Percentiles rank a stretch among this genome's conserved stretches.
phyloP scores from a whole-genome alignment of 2,797 vertebrate genomes.

The Toxotes lorentzi region DNA sequence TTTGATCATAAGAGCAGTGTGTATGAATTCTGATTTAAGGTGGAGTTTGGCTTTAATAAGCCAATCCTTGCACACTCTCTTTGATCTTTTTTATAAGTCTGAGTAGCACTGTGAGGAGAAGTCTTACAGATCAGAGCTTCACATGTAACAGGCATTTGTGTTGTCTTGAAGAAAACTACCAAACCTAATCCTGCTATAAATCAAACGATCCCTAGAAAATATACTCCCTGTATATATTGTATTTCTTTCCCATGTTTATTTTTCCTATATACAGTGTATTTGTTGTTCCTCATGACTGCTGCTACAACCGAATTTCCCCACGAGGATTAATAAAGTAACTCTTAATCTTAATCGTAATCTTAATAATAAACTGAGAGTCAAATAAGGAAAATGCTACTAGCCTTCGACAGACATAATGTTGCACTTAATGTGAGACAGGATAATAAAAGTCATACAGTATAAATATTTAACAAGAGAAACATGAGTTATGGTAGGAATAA shows the following conservation, averaged over 20 bases:
- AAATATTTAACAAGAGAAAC: background rate
- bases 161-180: constrained; percentile 33
- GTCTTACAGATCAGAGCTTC: constrained; percentile 54
- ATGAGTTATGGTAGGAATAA: background rate
- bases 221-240: too few relatives aligned
- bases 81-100: constrained; percentile 71
- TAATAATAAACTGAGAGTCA: background rate
- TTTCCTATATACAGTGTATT: too few relatives aligned
- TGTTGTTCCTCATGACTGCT: too few relatives aligned
- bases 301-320: too few relatives aligned
- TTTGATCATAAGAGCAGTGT: constrained; percentile 71
- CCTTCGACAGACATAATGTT: background rate
- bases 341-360: too few relatives aligned
- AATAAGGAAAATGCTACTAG: background rate
- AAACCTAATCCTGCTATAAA: constrained; percentile 16
- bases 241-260: too few relatives aligned
- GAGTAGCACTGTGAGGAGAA: constrained; percentile 41
- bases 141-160: constrained; percentile 37
- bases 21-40: constrained; percentile 72
- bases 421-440: background rate
- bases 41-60: constrained; percentile 75
- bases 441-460: background rate
- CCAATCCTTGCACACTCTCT: constrained; percentile 61
- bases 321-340: too few relatives aligned
- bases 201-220: background rate